Conservation (phyloP, 1,140 invertebrate species). For the Nylanderia fulva region DNA sequence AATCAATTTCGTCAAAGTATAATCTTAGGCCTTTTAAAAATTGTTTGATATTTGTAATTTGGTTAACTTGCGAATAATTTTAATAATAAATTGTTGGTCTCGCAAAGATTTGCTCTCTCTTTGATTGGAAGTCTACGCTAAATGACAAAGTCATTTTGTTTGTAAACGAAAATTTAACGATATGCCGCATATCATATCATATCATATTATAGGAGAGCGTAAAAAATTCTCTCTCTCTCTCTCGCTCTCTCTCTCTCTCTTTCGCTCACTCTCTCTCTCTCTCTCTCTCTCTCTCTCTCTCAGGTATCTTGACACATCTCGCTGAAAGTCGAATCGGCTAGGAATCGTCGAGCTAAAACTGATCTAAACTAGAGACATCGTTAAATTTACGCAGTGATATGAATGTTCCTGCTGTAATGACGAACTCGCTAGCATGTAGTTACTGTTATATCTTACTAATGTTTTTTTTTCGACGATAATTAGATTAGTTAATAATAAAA, state of each 20-base stretch:
- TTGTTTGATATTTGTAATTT: background rate
- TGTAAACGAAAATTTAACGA: slow-evolving; percentile 31
- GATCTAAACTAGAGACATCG: slow-evolving; percentile 71
- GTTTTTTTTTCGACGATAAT: slow-evolving; percentile 55
- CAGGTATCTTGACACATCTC: slow-evolving; percentile 52
- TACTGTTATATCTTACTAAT: slow-evolving; percentile 63
- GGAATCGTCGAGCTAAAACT: slow-evolving; percentile 57
- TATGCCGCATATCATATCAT: slow-evolving; percentile 3
- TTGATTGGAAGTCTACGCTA: slow-evolving; percentile 54
- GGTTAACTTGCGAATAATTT: slow-evolving; percentile 13
- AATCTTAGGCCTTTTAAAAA: slow-evolving; percentile 50
- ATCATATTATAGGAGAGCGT: slow-evolving; percentile 17
- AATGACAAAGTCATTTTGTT: slow-evolving; percentile 61
- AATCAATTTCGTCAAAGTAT: background rate
- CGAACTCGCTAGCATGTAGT: slow-evolving; percentile 63
- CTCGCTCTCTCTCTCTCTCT: too few species aligned
- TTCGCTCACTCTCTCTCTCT: too few species aligned
- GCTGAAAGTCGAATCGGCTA: slow-evolving; percentile 58
- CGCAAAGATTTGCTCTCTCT: background rate
- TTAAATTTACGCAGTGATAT: slow-evolving; percentile 70
- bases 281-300: too few species aligned
- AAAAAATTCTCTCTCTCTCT: slow-evolving; percentile 44
- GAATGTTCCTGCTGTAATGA: slow-evolving; percentile 65
- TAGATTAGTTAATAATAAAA: slow-evolving; percentile 77
- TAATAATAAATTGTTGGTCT: slow-evolving; percentile 3